Evolutionary conservation across 2,888 invertebrate species (phyloP).

Genomic region (Hypomecis punctinalis): DNA sequence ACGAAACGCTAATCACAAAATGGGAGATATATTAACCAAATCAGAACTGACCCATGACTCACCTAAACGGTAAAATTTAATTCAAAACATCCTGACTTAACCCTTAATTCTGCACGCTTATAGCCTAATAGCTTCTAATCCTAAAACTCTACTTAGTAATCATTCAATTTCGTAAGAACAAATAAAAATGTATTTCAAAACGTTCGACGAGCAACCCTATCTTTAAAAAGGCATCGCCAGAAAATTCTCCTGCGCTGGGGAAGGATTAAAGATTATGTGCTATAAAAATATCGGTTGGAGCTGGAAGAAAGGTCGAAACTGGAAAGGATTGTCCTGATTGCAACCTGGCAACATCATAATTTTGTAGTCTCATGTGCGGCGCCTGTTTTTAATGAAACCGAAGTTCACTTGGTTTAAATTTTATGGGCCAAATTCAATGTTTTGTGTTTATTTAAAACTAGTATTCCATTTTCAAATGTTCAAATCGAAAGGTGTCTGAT

Average conservation of each 20-base stretch:
- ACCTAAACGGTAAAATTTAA: constrained; percentile 41
- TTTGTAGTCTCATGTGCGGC: background rate
- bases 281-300: constrained; percentile 64
- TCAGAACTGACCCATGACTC: constrained; percentile 49
- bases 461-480: too few relatives aligned
- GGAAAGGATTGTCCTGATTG: constrained; percentile 1
- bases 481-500: too few relatives aligned
- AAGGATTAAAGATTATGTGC: constrained; percentile 60
- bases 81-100: constrained; percentile 47
- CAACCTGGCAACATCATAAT: background rate
- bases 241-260: constrained; percentile 64
- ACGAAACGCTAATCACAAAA: constrained; percentile 29
- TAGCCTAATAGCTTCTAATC: constrained; percentile 57
- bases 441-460: too few relatives aligned
- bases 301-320: constrained; percentile 38
- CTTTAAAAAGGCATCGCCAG: constrained; percentile 70
- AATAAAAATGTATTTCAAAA: constrained; percentile 61
- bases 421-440: too few relatives aligned
- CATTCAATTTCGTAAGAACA: constrained; percentile 68
- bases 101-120: constrained; percentile 38
- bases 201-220: constrained; percentile 57
- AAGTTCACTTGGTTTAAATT: too few relatives aligned
- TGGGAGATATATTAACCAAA: constrained; percentile 24
- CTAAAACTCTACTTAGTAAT: constrained; percentile 61
- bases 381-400: too few relatives aligned